Evolutionary conservation across 2,797 vertebrate genomes (phyloP), one percentile per base, ranked within the genome.

Genomic region (Corythornis leucogaster): DNA sequence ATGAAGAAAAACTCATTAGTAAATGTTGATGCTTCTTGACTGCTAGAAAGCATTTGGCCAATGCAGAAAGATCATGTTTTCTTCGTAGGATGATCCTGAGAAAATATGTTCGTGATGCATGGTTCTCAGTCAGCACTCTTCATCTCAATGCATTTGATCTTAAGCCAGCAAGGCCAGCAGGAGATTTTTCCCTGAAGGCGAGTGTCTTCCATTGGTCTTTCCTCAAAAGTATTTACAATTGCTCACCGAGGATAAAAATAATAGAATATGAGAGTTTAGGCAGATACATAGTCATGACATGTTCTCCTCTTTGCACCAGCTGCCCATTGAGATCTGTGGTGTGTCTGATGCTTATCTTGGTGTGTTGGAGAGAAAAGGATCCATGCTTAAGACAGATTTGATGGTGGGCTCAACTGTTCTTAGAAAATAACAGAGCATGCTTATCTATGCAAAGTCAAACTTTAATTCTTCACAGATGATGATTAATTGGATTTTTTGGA

Each of bases 361-460:
- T 66, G 43, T 62, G 16, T 67, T 31, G 31, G 54, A 92, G 67
- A 73, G 48, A 90, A 26, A 0, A 15, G 42, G 25, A 28, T 11
- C 55, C 9, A 1, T 8, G 22, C 62, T 82, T 77, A 43, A 53
- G 42, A 53, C 11, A 15, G 53, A 48, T 69, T 63, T 54, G 54
- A 25, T 62, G 18, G 14, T 53, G 77, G 59, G 62, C 31, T 80
- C 46, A 35, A 19, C 53, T 59, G 43, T 88, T 85, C 67, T 79
- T 53, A 31, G 73, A 74, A 61, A 80, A 51, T 12, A 79, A 66
- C 55, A 53, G 79, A 92, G 55, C 15, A 8, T 61, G 63, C 63
- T 91, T 92, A 93, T 89, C 95, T 86, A 58, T 89, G 69, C 89
- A 93, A 93, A 90, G 42, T 71, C 68, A 75, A 89, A 33, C 61